Evolutionary conservation across 2,113 vertebrate genomes (phyloP).

Genomic region (Xiphophorus maculatus): DNA sequence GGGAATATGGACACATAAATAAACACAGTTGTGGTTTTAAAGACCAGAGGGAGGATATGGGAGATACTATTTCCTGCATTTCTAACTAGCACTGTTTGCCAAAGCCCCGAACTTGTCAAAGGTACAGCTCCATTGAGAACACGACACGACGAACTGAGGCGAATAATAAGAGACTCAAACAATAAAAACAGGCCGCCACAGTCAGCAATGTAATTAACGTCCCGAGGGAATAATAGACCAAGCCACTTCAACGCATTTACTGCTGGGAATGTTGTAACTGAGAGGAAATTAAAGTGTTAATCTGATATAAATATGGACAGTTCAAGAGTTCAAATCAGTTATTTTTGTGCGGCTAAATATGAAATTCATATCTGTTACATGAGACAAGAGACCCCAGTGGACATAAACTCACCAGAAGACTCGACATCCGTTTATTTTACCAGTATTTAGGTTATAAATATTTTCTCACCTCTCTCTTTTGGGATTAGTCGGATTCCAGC

Average conservation of each 20-base stretch:
- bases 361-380: conserved; percentile 15
- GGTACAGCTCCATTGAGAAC: conserved; percentile 62
- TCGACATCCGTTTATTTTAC: conserved; percentile 14
- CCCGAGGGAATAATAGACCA: conserved; percentile 42
- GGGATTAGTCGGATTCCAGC: conserved; percentile 50
- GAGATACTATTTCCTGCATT: conserved; percentile 52
- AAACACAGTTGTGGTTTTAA: neutral
- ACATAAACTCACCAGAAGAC: conserved; percentile 19
- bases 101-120: conserved; percentile 39
- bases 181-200: conserved; percentile 39
- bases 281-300: conserved; percentile 17
- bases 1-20: conserved; percentile 49
- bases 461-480: neutral
- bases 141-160: conserved; percentile 52
- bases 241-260: conserved; percentile 53
- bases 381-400: neutral
- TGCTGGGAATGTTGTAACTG: conserved; percentile 31
- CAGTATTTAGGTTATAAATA: conserved; percentile 13
- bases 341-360: conserved; percentile 15
- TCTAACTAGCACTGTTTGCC: conserved; percentile 35
- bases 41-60: neutral
- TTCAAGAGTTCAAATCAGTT: conserved; percentile 15
- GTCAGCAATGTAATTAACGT: conserved; percentile 56
- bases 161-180: conserved; percentile 51
- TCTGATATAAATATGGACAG: conserved; percentile 16